Percentiles rank a stretch among this genome's conserved stretches.
Conservation (phyloP, 2,797 vertebrate genomes). For the Neomorphus geoffroyi region DNA sequence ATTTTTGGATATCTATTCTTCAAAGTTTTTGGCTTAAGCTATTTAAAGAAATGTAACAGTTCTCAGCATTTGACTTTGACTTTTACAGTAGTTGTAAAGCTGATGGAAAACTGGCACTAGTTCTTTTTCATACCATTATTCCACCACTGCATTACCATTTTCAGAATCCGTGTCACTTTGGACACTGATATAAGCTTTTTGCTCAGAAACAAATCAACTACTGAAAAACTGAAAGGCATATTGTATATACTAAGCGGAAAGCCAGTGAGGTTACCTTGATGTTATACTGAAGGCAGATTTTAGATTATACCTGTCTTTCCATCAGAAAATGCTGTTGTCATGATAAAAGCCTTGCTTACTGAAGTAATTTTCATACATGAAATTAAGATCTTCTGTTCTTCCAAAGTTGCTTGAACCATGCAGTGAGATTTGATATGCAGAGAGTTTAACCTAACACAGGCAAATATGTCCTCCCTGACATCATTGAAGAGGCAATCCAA, state of each 20-base stretch:
- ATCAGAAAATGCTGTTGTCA: not conserved
- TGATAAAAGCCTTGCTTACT: not conserved
- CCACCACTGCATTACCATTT: not conserved
- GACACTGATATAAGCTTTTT: constrained; percentile 11
- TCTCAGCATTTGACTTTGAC: constrained; percentile 18
- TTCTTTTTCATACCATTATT: not conserved
- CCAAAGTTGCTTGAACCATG: not conserved
- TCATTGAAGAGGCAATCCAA: not conserved
- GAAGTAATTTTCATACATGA: not conserved
- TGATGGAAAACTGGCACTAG: constrained; percentile 30
- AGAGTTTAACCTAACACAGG: constrained; percentile 21
- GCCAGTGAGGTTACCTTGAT: not conserved
- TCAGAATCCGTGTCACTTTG: constrained; percentile 5
- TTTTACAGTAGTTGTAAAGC: constrained; percentile 55
- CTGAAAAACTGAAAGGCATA: not conserved
- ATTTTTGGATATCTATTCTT: constrained; percentile 63
- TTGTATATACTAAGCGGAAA: not conserved
- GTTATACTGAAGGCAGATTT: not conserved
- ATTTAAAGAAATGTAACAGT: constrained; percentile 55
- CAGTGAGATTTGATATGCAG: not conserved
- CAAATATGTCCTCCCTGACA: not conserved
- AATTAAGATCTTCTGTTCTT: not conserved
- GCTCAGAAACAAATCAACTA: constrained; percentile 9
- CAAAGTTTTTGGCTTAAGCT: constrained; percentile 50
- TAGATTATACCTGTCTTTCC: not conserved